Base-by-base conservation (phyloP, 2,888 invertebrate species). In the Mamestra brassicae region DNA sequence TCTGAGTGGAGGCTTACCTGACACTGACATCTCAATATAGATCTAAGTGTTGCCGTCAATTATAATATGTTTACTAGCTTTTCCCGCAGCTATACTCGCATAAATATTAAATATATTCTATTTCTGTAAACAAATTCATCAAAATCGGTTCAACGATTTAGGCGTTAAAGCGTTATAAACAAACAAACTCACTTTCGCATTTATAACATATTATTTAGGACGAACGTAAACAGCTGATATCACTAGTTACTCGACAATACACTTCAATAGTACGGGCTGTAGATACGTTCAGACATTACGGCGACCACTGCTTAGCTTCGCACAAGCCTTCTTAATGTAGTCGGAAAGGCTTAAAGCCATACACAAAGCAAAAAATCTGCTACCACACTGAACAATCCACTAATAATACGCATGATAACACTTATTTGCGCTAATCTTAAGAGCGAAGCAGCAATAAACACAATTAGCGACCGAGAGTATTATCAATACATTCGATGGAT, bases 401-500 rank as follows among this genome's bases (percentile, higher is more conserved):
- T 60, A 54, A 36, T 60, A 64, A 60, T 57, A 65, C 71, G 54
- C 57, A 70, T 60, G 52, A 60, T 47, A 61, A 54, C 36, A 57
- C 54, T 57, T 71, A 84, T 67, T 65, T 71, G 61, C 50, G 81
- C 55, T 67, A 66, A 84, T 81, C 69, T 84, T 63, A 36, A 65
- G 55, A 70, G 68, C 26, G 36, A 34, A 65, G 26, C 67, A 50
- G 57, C 70, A 76, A 76, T 81, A 81, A 85, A 82, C 85, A 84
- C 81, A 85, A 85, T 82, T 75, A 85, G 58, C 76, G 34, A 47
- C 62, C 17, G 58, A 61, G 34, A 60, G 57, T 71, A 71, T 84
- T 68, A 76, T 76, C 78, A 73, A 84, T 81, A 81, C 74, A 63
- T 77, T 75, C 72, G 69, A 75, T 71, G 67, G 61, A 86, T 74